phyloP scores from a whole-genome alignment of 2,797 vertebrate species.

The Masticophis lateralis region DNA sequence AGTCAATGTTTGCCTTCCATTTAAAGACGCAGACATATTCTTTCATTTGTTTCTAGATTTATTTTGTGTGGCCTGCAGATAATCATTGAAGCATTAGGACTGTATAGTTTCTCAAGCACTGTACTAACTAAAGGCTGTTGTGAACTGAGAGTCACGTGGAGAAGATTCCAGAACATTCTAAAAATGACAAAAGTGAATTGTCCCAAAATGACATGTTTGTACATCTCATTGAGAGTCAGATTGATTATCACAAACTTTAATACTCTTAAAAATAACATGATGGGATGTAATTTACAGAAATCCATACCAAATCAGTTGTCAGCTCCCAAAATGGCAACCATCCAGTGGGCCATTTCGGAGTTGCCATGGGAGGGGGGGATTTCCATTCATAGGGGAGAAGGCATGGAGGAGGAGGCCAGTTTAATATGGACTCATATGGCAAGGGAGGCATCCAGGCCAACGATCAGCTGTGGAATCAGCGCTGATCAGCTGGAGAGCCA shows the following conservation, averaged over 20 bases:
- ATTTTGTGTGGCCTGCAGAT: neutral
- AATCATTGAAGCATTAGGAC: neutral
- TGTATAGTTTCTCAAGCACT: neutral
- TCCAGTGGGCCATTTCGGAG: too few relatives aligned
- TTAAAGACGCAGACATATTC: neutral
- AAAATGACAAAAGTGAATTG: neutral
- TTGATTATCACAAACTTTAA: neutral
- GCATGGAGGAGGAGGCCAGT: too few relatives aligned
- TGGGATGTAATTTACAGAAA: neutral
- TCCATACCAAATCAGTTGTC: neutral
- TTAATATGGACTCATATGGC: too few relatives aligned
- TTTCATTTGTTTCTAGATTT: neutral
- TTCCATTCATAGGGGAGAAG: too few relatives aligned
- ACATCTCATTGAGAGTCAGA: neutral
- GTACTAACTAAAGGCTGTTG: neutral
- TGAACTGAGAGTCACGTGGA: neutral
- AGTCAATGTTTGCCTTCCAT: neutral
- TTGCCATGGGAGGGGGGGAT: too few relatives aligned
- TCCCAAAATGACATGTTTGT: neutral
- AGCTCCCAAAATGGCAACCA: too few relatives aligned
- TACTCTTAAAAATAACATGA: neutral
- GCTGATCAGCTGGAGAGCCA: too few relatives aligned
- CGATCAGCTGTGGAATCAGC: too few relatives aligned
- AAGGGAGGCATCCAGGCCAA: too few relatives aligned
- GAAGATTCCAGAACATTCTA: neutral